Evolutionary conservation across 2,113 vertebrate genomes (phyloP).

Genomic region (Rattus norvegicus): GRCr8 NC_086021.1:75161501-75162000

Average conservation of each 20-base stretch:
- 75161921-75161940: neutral
- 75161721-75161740: neutral
- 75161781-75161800: neutral
- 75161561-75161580: neutral
- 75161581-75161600: neutral
- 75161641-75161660: neutral
- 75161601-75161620: constrained; percentile 6
- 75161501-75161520: constrained; percentile 42
- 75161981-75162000: neutral
- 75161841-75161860: neutral
- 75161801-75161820: neutral
- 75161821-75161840: neutral
- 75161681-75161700: neutral
- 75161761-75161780: neutral
- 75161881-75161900: neutral
- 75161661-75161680: neutral
- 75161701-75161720: neutral
- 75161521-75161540: constrained; percentile 2
- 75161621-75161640: neutral
- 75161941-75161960: constrained; percentile 30
- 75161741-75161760: neutral
- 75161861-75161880: constrained; percentile 3
- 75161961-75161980: constrained; percentile 49
- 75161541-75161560: constrained; percentile 35
- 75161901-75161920: neutral